Percentiles rank a stretch among this genome's conserved stretches.
Evolutionary conservation across 1,140 invertebrate species (phyloP).

Genomic region (Pinna nobilis): DNA sequence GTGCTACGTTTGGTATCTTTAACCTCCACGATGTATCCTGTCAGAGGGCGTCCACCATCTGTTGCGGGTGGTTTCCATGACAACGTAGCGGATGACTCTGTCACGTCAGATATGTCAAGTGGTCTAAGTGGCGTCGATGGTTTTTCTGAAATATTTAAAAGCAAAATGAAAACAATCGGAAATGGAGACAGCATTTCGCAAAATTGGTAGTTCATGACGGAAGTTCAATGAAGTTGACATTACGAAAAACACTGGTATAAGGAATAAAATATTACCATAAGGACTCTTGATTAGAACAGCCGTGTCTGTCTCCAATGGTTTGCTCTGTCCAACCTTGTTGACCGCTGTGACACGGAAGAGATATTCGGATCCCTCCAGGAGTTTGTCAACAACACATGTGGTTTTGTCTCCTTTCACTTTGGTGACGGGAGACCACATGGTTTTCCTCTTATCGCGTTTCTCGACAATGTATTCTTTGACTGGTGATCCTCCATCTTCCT

Average conservation of each 20-base stretch:
- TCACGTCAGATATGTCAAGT: slow-evolving; percentile 95
- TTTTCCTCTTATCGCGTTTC: slow-evolving; percentile 79
- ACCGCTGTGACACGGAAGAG: slow-evolving; percentile 84
- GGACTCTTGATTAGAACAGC: slow-evolving; percentile 90
- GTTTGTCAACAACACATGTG: slow-evolving; percentile 83
- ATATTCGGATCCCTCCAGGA: slow-evolving; percentile 81
- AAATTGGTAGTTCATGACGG: too few species aligned
- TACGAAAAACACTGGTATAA: not conserved
- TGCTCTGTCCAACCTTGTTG: slow-evolving; percentile 91
- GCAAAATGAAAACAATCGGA: not conserved
- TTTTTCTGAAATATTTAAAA: slow-evolving; percentile 49
- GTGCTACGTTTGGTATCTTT: slow-evolving; percentile 86
- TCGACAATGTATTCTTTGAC: slow-evolving; percentile 71
- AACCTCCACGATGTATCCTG: slow-evolving; percentile 94
- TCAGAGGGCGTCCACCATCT: slow-evolving; percentile 96
- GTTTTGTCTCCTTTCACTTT: slow-evolving; percentile 40
- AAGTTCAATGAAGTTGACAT: too few species aligned
- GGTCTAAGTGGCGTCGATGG: slow-evolving; percentile 76
- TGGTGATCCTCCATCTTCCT: slow-evolving; percentile 70
- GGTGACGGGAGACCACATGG: slow-evolving; percentile 87
- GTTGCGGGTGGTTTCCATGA: slow-evolving; percentile 94
- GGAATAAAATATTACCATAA: slow-evolving; percentile 53
- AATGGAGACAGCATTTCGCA: too few species aligned
- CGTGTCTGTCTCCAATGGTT: slow-evolving; percentile 91
- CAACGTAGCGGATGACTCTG: slow-evolving; percentile 92